Base-by-base conservation (phyloP, 1,140 invertebrate genomes). In the Pseudomyrmex dendroicus region DNA sequence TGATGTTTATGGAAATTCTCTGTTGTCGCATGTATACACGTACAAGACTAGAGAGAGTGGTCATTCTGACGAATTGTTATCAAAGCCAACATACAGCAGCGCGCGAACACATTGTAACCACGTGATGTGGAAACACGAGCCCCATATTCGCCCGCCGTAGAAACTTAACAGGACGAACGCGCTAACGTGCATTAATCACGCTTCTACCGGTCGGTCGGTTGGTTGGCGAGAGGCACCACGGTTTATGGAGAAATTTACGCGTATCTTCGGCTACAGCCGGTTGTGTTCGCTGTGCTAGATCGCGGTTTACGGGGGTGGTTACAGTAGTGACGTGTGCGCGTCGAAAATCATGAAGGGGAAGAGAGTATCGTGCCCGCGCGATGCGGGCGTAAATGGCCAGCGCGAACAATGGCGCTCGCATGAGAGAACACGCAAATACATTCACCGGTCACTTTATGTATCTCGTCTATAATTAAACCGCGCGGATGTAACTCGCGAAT, bases 111-210 rank as follows among this genome's bases (percentile, higher is more conserved):
- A 68, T 78, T 78, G 35, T 15, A 68, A 15, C 17, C 46, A 44
- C 52, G 20, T 67, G 35, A 15, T 25, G 46, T 50, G n/a, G 76
- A 78, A 78, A 56, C 63, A 68, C 13, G 76, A 70, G 10, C 54
- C 35, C 35, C 44, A 59, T 20, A 50, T 78, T 70, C n/a, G 44
- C 54, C 56, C 57, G 76, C 66, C 66, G 35, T 8, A 25, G 66
- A 78, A 78, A 70, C 35, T 78, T 78, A 78, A 78, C 67, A 78
- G 25, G 20, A 78, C 52, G 64, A 78, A 68, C 64, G 35, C 76
- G n/a, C 76, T 78, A 57, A 68, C 44, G 76, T 25, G 66, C 66
- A 70, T 78, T 78, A 78, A 78, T 78, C 66, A 78, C 44, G 76
- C 76, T 54, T 70, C 67, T 46, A 52, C n/a, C 7, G 57, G 64